Conservation (phyloP, 2,888 invertebrate species). For the Megalurothrips usitatus region DNA sequence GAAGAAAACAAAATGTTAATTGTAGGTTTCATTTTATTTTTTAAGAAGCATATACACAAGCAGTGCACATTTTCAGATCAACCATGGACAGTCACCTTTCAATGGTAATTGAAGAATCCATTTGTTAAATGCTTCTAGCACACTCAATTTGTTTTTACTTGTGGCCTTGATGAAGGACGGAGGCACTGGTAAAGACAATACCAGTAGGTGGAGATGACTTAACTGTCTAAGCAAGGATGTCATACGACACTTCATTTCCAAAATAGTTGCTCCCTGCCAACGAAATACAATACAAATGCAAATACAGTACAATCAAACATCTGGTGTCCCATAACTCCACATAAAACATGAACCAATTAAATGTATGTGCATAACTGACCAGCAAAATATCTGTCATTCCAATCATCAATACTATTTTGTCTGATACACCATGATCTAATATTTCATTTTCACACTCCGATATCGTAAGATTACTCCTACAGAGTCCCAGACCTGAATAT, state of each 20-base stretch:
- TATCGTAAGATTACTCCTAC: neutral
- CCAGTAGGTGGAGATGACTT: neutral
- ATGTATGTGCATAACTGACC: neutral
- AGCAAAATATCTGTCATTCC: neutral
- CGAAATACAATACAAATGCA: neutral
- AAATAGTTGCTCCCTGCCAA: neutral
- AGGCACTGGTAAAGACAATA: neutral
- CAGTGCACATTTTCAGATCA: neutral
- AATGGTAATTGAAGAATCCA: neutral
- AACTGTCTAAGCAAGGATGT: neutral
- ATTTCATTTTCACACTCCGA: neutral
- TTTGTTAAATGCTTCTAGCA: neutral
- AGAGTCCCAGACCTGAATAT: neutral
- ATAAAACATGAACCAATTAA: neutral
- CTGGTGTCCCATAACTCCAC: no score
- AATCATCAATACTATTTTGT: neutral
- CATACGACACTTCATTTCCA: neutral
- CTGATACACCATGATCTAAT: neutral
- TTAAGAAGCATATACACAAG: neutral
- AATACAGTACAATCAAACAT: neutral
- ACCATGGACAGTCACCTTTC: neutral
- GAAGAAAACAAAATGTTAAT: neutral
- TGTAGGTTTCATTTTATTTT: neutral
- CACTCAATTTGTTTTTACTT: neutral
- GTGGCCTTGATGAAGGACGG: neutral